Evolutionary conservation across 1,140 invertebrate genomes (phyloP), one percentile per base, ranked within the genome.

Genomic region (Tetragonula clypearis): DNA sequence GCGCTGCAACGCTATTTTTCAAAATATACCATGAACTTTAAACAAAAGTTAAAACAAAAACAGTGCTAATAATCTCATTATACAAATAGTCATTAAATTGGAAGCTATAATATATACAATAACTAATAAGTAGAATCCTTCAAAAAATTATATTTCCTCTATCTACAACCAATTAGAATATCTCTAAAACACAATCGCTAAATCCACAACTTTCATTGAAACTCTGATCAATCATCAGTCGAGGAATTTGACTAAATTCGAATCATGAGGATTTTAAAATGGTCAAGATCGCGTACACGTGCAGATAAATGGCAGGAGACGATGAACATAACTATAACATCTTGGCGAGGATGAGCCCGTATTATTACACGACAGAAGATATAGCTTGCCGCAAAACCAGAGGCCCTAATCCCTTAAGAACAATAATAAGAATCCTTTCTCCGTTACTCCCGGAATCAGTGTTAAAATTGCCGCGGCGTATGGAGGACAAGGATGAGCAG

Each of bases 381-480:
- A 90, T 84, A 88, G 86, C 91, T 87, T 82, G 88, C 92, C 92
- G 84, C 92, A 93, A 92, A 84, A 93, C 93, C 92, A 91, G 87
- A 93, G 91, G 88, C 90, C 89, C 91, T 94, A 94, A 95, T 95
- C 94, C 93, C 94, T 94, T 93, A 94, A 94, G 93, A 95, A 93
- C 93, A 94, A 94, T 95, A 95, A 94, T 94, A 94, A 93, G 93
- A 94, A 94, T 94, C 93, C 93, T 94, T 93, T 93, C 92, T 90
- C 88, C 86, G 91, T 92, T 87, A 84, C 90, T 85, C 87, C 85
- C 86, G 55, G 82, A 93, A 90, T 93, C 88, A 88, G 85, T 83
- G 90, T 91, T 92, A 92, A 93, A 94, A 93, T 92, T 93, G 88
- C 88, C 85, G 86, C 86, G 87, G 90, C 83, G 78, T 78, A 79